Base-by-base conservation (phyloP, 2,888 invertebrate genomes). In the Sinelater perroti region DNA sequence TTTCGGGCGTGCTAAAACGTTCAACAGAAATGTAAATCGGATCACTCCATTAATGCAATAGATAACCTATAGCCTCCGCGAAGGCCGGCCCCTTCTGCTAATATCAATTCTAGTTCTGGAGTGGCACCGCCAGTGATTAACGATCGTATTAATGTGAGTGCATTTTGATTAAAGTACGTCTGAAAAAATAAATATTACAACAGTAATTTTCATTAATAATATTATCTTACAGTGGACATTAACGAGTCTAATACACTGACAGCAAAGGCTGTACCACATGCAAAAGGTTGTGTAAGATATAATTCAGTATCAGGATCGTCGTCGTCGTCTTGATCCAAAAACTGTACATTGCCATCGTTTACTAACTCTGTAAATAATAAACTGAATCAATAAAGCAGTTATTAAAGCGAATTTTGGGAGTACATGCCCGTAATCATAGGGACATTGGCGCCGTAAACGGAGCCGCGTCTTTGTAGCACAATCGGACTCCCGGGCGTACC, bases 91-190 rank as follows among this genome's bases (percentile, higher is more conserved):
- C 99, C 98, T 83, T 99, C 99, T 3, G 99, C 99, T 70, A 99
- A 85, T 76, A 99, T 99, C 72, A 99, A 85, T 81, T 99, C 99
- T 76, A 99, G 83, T 82, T 99, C 99, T 4, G 99, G 99, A 62
- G 99, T 99, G 63, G 99, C 99, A 66, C 99, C 99, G 71, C 99
- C 99, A 71, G 99, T 99, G 75, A 99, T 99, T 75, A 99, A 83
- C 62, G 99, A 99, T 75, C 99, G 88, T 77, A 99, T 99, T 76
- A 99, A 82, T 58, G 99, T 99, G 83, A 99, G 87, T 80, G 99
- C 99, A 83, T 99, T 99, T 85, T 99, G 99, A 85, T 99, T 99
- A 86, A 99, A 99, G 81, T 99, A 99, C 60, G 99, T 99, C 98
- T 98, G 81, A 2, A 81, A 80, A 53, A 50, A 54, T n/a, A 64